Evolutionary conservation across 2,888 invertebrate genomes (phyloP).

Genomic region (Phalera bucephala): DNA sequence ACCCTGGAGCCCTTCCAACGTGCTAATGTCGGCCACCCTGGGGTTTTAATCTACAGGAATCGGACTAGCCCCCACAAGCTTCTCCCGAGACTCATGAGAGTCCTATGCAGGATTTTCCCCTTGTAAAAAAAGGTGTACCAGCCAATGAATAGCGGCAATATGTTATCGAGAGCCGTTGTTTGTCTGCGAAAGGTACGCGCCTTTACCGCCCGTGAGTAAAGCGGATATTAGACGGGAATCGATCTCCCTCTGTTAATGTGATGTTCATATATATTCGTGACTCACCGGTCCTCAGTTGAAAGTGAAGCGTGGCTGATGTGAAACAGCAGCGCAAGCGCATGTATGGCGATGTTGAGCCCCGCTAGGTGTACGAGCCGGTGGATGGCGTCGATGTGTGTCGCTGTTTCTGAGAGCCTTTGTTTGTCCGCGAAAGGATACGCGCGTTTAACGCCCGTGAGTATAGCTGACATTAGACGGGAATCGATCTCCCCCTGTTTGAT

Average conservation of each 20-base stretch:
- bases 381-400: slow-evolving; percentile 87
- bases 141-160: slow-evolving; percentile 88
- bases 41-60: too few relatives aligned
- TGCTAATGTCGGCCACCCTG: too few relatives aligned
- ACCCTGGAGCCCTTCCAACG: too few relatives aligned
- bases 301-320: slow-evolving; percentile 77
- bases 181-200: slow-evolving; percentile 92
- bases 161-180: slow-evolving; percentile 78
- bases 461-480: slow-evolving; percentile 89
- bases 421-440: slow-evolving; percentile 92
- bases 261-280: too few relatives aligned
- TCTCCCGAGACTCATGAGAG: too few relatives aligned
- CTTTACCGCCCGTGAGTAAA: too few relatives aligned
- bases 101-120: too few relatives aligned
- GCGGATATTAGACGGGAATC: too few relatives aligned
- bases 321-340: slow-evolving; percentile 78
- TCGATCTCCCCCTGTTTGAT: slow-evolving; percentile 86
- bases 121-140: too few relatives aligned
- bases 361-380: slow-evolving; percentile 90
- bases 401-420: slow-evolving; percentile 75
- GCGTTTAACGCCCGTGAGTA: slow-evolving; percentile 91
- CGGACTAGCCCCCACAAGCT: too few relatives aligned
- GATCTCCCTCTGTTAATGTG: too few relatives aligned
- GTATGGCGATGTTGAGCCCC: slow-evolving; percentile 82
- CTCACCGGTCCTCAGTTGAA: slow-evolving; percentile 82